Evolutionary conservation across 2,888 invertebrate genomes (phyloP).

Genomic region (Cephus nigrinus): DNA sequence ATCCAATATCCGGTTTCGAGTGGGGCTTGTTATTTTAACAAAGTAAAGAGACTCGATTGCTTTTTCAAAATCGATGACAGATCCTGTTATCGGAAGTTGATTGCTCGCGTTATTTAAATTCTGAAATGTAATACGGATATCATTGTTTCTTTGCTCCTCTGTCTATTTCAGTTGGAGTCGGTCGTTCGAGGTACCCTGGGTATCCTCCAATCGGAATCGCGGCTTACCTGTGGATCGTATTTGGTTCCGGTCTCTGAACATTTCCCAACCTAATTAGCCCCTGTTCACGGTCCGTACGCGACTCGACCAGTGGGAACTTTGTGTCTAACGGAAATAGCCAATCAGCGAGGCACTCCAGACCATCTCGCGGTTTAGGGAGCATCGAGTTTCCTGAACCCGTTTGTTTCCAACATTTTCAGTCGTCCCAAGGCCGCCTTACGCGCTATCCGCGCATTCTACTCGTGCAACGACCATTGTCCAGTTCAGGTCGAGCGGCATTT

Average conservation of each 20-base stretch:
- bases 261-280: conserved; percentile 2
- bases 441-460: background rate
- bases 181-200: background rate
- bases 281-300: background rate
- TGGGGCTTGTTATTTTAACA: background rate
- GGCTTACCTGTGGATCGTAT: background rate
- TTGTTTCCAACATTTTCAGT: conserved; percentile 43
- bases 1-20: background rate
- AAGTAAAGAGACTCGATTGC: background rate
- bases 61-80: background rate
- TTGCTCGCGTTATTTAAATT: background rate
- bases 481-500: background rate
- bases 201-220: background rate
- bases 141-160: background rate
- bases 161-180: background rate
- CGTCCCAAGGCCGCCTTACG: conserved; percentile 51
- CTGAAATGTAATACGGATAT: background rate
- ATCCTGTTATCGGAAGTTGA: background rate
- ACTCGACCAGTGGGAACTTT: conserved; percentile 42
- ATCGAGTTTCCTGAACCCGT: conserved; percentile 49
- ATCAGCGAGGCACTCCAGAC: conserved; percentile 27
- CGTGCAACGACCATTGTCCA: background rate
- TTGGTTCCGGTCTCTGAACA: conserved; percentile 6
- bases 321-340: conserved; percentile 50
- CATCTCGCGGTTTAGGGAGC: conserved; percentile 43